These are phyloP conservation scores for Cololabis saira DNA, from an alignment of 2,113 vertebrate species.

Conservation along the genomic window DNA sequence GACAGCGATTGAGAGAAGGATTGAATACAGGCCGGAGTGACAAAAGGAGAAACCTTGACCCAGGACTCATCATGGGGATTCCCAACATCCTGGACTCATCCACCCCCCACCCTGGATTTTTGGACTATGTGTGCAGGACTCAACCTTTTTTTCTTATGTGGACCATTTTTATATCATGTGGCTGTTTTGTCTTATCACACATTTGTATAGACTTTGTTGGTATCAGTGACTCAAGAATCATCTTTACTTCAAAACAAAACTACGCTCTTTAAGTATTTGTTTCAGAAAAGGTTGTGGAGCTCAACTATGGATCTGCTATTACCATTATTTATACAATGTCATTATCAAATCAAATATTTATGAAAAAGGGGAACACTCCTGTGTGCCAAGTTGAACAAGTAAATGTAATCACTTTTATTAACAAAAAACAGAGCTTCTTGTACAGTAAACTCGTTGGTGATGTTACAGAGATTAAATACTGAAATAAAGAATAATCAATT, in stretches of 20 bases:
- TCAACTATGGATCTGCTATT: too few species aligned
- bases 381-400: conserved; percentile 69
- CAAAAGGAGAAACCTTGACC: conserved; percentile 96
- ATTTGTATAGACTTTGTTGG: too few species aligned
- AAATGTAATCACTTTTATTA: conserved; percentile 51
- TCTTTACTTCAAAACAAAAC: too few species aligned
- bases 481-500: too few species aligned
- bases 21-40: conserved; percentile 95
- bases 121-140: conserved; percentile 53
- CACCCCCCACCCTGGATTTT: conserved; percentile 34
- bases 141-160: conserved; percentile 35
- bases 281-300: too few species aligned
- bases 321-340: too few species aligned
- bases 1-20: conserved; percentile 94
- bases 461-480: conserved; percentile 64
- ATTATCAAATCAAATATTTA: conserved; percentile 37
- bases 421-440: conserved; percentile 42
- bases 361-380: conserved; percentile 52
- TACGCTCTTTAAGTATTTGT: too few species aligned
- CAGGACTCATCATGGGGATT: too few species aligned
- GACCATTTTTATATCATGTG: too few species aligned
- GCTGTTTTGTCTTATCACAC: too few species aligned
- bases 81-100: conserved; percentile 39
- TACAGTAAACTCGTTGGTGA: too few species aligned
- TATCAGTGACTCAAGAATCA: too few species aligned